These are phyloP conservation scores for Cyprinella venusta DNA, from an alignment of 2,797 vertebrate genomes.

Conservation along the genomic window DNA sequence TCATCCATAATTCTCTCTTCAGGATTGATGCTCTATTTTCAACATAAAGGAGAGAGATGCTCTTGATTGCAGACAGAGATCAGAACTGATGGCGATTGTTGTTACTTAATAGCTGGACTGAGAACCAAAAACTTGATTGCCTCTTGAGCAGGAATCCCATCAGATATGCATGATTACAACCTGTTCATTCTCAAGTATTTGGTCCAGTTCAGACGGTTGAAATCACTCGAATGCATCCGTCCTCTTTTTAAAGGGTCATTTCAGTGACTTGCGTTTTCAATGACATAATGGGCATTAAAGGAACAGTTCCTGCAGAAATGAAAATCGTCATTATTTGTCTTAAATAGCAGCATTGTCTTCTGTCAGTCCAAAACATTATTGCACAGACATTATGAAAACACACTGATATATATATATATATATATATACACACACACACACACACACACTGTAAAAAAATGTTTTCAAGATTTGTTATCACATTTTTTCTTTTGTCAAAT, in stretches of 20 bases:
- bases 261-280: slow-evolving; percentile 4
- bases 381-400: too few relatives aligned
- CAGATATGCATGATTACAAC: slow-evolving; percentile 33
- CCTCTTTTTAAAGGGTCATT: slow-evolving; percentile 19
- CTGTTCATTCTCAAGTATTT: slow-evolving; percentile 40
- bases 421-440: too few relatives aligned
- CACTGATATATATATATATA: too few relatives aligned
- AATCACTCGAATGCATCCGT: slow-evolving; percentile 11
- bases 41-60: background rate
- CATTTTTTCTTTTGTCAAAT: too few relatives aligned
- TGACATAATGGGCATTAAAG: background rate
- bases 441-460: too few relatives aligned
- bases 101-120: slow-evolving; percentile 9
- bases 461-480: too few relatives aligned
- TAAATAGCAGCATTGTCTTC: background rate
- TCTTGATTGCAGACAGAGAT: slow-evolving; percentile 39
- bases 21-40: slow-evolving; percentile 12
- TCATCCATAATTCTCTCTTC: slow-evolving; percentile 24
- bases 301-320: background rate
- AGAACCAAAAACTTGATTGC: slow-evolving; percentile 13
- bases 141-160: slow-evolving; percentile 43
- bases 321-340: background rate
- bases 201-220: slow-evolving; percentile 4
- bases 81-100: slow-evolving; percentile 11
- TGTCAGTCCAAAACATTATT: background rate